Conservation (phyloP, 2,113 vertebrate genomes). For the Cygnus atratus region DNA sequence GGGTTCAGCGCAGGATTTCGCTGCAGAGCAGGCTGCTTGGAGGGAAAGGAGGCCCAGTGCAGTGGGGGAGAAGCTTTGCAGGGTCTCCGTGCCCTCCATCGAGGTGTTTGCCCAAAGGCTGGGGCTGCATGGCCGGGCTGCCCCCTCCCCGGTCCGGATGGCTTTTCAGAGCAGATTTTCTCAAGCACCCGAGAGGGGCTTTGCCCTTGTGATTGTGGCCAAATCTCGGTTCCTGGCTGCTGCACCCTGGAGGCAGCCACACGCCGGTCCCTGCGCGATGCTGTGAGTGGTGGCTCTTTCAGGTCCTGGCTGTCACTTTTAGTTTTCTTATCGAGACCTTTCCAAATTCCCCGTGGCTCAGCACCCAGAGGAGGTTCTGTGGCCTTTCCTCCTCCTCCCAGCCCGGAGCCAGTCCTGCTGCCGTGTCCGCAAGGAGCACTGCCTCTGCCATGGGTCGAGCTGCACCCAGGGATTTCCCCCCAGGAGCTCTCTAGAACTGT, state of each 20-base stretch:
- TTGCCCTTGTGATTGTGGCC: background rate
- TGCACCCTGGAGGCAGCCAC: background rate
- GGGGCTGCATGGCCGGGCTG: too few relatives aligned
- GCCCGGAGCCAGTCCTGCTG: background rate
- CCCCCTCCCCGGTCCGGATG: too few relatives aligned
- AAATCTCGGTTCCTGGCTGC: background rate
- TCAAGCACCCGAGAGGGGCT: background rate
- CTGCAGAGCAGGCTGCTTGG: background rate
- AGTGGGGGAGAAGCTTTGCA: background rate
- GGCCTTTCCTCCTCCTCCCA: background rate
- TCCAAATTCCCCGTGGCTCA: background rate
- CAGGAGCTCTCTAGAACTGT: background rate
- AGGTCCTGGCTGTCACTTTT: background rate
- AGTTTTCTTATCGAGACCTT: background rate
- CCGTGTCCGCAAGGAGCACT: accelerated
- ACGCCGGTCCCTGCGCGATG: accelerated
- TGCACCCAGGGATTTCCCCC: background rate
- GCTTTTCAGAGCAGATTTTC: accelerated
- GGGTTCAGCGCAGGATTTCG: background rate
- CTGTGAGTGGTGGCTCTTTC: accelerated
- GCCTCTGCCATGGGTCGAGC: background rate
- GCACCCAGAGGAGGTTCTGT: background rate
- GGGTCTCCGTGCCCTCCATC: background rate
- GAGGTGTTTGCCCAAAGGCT: background rate
- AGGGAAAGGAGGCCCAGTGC: background rate